Base-by-base conservation (phyloP, 37 sponge, comb jelly and placozoan species). In the Hormiphora californensis region DNA sequence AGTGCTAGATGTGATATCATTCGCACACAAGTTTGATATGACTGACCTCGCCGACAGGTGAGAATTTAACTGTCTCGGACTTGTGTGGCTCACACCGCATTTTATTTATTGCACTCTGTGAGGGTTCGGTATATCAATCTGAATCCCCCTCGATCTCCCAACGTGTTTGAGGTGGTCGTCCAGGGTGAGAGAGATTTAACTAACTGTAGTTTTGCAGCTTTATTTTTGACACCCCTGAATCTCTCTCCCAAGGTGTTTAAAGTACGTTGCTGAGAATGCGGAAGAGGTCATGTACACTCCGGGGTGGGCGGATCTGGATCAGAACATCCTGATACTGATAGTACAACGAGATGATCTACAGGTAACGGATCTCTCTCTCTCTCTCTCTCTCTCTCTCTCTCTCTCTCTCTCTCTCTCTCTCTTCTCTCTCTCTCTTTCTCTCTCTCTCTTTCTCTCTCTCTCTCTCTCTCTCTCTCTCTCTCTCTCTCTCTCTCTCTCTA, bases 201-300 rank as follows among this genome's bases (percentile, higher is more conserved):
- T n/a, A n/a, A n/a, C n/a, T n/a, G n/a, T n/a, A n/a, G n/a, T n/a
- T n/a, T n/a, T n/a, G n/a, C n/a, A n/a, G n/a, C n/a, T n/a, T n/a
- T n/a, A n/a, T n/a, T n/a, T n/a, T n/a, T n/a, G n/a, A n/a, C n/a
- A n/a, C n/a, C n/a, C n/a, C n/a, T n/a, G n/a, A 49, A 9, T 15
- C 53, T 49, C 53, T 11, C n/a, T 59, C 36, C 36, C 36, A n/a
- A 73, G 81, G 81, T 73, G 81, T 73, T 30, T 73, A 28, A 73
- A 73, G 44, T 73, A 73, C 44, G 38, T 73, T 8, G 81, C 81
- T 43, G 81, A 73, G 44, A 73, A 73, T 19, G 81, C 81, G 43
- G 81, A 73, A 30, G 81, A 73, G 25, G 81, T 73, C 8, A 73
- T 73, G 81, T 73, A 73, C 46, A 73, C 81, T 1, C 39, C 81